A percentile compares a stretch with the other conserved stretches of the same genome.
phyloP scores from a whole-genome alignment of 2,113 vertebrate genomes.

The Euleptes europaea region DNA sequence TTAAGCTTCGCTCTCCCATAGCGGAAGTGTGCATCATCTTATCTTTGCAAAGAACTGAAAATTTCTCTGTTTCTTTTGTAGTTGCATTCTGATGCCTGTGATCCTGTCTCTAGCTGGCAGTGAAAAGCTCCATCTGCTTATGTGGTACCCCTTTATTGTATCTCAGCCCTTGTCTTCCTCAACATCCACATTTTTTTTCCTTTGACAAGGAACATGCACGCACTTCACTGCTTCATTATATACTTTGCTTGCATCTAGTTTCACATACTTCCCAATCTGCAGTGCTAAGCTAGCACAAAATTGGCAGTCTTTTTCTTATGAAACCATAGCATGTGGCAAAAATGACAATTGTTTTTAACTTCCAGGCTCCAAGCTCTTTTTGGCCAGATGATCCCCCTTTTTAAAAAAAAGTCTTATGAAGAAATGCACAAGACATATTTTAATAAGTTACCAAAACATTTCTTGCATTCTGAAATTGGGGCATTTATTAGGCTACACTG shows the following conservation, averaged over 20 bases:
- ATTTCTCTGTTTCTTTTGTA: background rate
- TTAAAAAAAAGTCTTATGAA: background rate
- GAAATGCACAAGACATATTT: background rate
- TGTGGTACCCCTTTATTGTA: background rate
- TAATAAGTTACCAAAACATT: background rate
- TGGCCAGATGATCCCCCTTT: background rate
- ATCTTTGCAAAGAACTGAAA: background rate
- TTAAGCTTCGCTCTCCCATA: background rate
- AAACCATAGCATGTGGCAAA: background rate
- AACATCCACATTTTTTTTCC: too few species aligned
- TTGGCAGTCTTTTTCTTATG: background rate
- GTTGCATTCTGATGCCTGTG: background rate
- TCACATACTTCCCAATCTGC: background rate
- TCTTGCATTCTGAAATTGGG: background rate
- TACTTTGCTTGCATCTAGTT: background rate
- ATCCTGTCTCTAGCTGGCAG: background rate
- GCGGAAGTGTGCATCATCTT: background rate
- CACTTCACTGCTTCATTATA: background rate
- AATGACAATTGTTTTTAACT: background rate
- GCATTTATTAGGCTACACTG: background rate
- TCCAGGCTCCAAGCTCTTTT: background rate
- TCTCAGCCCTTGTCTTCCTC: background rate
- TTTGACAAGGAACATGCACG: background rate
- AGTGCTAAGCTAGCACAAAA: background rate
- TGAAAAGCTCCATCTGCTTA: background rate